Evolutionary conservation across 2,113 vertebrate species (phyloP).

Genomic region (Neogobius melanostomus): DNA sequence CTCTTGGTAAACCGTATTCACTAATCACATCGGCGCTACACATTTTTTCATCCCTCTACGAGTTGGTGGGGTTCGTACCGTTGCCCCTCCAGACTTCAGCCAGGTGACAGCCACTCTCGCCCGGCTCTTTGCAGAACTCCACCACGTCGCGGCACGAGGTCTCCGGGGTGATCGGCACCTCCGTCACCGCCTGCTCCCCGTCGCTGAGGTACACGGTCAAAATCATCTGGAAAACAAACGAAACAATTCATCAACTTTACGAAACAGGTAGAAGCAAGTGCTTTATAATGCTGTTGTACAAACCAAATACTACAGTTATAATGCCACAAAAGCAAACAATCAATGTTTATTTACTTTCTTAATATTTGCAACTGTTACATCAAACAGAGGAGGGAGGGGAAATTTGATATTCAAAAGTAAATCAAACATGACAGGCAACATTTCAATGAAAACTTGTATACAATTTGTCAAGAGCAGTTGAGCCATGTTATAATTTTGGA

Average conservation of each 20-base stretch:
- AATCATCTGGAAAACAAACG: slow-evolving; percentile 85
- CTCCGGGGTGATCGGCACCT: slow-evolving; percentile 98
- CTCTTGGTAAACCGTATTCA: slow-evolving; percentile 3
- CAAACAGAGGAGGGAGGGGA: too few species aligned
- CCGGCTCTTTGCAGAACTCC: slow-evolving; percentile 98
- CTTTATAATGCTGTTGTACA: too few species aligned
- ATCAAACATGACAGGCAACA: neutral
- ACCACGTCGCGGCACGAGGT: slow-evolving; percentile 96
- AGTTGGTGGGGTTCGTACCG: slow-evolving; percentile 73
- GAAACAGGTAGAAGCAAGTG: too few species aligned
- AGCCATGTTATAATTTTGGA: too few species aligned
- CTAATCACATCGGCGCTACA: slow-evolving; percentile 6
- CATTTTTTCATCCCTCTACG: neutral
- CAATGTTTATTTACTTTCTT: too few species aligned
- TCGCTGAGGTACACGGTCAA: slow-evolving; percentile 98
- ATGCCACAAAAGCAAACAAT: too few species aligned
- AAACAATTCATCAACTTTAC: too few species aligned
- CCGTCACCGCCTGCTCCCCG: slow-evolving; percentile 91
- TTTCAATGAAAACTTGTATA: too few species aligned
- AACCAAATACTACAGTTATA: too few species aligned
- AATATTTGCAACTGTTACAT: too few species aligned
- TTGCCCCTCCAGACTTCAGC: slow-evolving; percentile 98
- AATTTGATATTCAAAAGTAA: too few species aligned
- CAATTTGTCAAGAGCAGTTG: too few species aligned
- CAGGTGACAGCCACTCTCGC: slow-evolving; percentile 95